Evolutionary conservation across 2,113 vertebrate genomes (phyloP).

Genomic region (Cricetomys ansorgei): DNA sequence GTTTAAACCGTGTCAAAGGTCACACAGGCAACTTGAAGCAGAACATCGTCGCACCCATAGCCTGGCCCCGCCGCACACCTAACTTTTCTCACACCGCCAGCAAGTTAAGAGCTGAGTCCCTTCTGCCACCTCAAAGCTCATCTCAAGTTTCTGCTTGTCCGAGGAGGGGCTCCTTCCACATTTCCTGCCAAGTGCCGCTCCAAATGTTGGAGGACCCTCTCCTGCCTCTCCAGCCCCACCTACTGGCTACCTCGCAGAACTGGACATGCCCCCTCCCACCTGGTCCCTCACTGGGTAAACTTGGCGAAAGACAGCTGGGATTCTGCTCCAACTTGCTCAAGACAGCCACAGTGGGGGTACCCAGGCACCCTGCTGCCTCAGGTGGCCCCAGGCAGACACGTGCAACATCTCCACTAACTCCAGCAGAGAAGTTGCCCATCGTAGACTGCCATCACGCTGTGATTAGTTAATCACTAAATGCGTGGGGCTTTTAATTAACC

Average conservation of each 20-base stretch:
- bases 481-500: conserved; percentile 89
- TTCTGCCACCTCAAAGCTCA: neutral
- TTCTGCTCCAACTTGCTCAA: conserved; percentile 71
- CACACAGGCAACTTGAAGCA: neutral
- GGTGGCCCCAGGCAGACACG: conserved; percentile 84
- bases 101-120: neutral
- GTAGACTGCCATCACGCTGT: conserved; percentile 86
- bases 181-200: neutral
- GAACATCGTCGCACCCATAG: accelerated
- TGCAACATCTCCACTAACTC: conserved; percentile 82
- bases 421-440: conserved; percentile 84
- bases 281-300: conserved; percentile 44
- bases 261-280: accelerated
- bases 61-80: accelerated
- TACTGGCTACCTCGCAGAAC: accelerated
- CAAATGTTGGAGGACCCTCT: neutral
- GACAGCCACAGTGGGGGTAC: conserved; percentile 75
- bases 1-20: accelerated
- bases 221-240: neutral
- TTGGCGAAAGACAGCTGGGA: conserved; percentile 79
- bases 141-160: neutral
- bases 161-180: neutral
- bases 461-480: conserved; percentile 90
- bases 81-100: neutral
- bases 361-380: conserved; percentile 79